A percentile compares a stretch with the other conserved stretches of the same genome.
Evolutionary conservation across 2,888 invertebrate genomes (phyloP).

Genomic region (Rapana venosa): DNA sequence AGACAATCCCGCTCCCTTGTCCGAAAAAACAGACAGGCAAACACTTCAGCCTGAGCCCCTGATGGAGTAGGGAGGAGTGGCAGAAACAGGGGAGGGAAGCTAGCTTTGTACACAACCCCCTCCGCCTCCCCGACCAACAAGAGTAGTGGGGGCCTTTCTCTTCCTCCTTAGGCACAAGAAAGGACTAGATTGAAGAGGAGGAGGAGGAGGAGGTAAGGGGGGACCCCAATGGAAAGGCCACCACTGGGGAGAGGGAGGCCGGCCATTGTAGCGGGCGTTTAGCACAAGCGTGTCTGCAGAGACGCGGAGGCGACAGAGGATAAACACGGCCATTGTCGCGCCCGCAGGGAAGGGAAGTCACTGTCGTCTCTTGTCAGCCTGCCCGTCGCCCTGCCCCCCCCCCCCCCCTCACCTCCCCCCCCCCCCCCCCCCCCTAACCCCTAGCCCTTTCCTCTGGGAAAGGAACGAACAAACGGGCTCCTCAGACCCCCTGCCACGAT

Average conservation of each 20-base stretch:
- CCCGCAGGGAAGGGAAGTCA: background rate
- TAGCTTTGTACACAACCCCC: background rate
- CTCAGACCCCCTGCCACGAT: constrained; percentile 1
- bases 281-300: constrained; percentile 35
- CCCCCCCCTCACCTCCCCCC: background rate
- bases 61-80: background rate
- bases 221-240: background rate
- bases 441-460: background rate
- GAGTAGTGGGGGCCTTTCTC: background rate
- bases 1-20: background rate
- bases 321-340: constrained; percentile 33
- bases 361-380: background rate
- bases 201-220: background rate
- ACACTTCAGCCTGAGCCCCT: constrained; percentile 27
- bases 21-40: constrained; percentile 1
- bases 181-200: constrained; percentile 1
- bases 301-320: constrained; percentile 38
- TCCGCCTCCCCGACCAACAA: background rate
- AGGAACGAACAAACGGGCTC: background rate
- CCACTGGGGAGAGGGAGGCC: background rate
- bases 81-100: background rate
- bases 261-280: constrained; percentile 35
- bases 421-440: background rate
- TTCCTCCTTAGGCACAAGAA: background rate
- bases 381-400: background rate